phyloP scores from a whole-genome alignment of 2,797 vertebrate species.

The Pterois miles region DNA sequence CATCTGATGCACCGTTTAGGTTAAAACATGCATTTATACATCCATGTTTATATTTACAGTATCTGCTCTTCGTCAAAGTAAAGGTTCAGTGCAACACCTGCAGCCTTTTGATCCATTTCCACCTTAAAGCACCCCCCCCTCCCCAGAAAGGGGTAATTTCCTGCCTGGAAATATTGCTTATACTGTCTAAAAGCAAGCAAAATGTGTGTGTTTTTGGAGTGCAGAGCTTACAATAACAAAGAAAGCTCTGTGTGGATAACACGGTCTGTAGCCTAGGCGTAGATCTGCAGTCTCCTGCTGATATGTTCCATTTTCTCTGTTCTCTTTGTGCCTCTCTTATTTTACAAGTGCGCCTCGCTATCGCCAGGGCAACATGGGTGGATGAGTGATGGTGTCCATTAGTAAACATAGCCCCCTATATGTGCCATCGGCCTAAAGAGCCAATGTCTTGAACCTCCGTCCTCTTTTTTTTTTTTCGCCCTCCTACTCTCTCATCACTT shows the following conservation, averaged over 20 bases:
- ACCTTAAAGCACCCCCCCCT: constrained; percentile 9
- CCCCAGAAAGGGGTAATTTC: constrained; percentile 45
- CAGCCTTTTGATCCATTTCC: constrained; percentile 43
- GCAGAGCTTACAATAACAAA: constrained; percentile 47
- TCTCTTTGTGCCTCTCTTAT: constrained; percentile 72
- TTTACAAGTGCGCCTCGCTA: constrained; percentile 70
- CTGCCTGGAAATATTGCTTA: constrained; percentile 41
- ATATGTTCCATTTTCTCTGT: constrained; percentile 71
- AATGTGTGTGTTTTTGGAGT: constrained; percentile 47
- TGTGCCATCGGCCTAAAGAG: constrained; percentile 77
- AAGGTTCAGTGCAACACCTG: constrained; percentile 40
- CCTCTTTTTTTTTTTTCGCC: constrained; percentile 4
- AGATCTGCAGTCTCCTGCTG: constrained; percentile 73
- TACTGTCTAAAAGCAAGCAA: constrained; percentile 45
- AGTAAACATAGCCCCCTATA: constrained; percentile 79
- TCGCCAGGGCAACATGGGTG: constrained; percentile 75
- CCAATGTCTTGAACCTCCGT: constrained; percentile 62
- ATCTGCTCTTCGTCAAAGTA: constrained; percentile 20
- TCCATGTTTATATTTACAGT: constrained; percentile 1
- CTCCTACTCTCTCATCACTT: constrained; percentile 46
- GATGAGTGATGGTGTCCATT: constrained; percentile 82
- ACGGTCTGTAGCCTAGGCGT: constrained; percentile 55
- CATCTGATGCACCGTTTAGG: constrained; percentile 18
- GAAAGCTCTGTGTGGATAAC: constrained; percentile 59
- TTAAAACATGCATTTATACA: constrained; percentile 29